Conservation (phyloP, 1,140 invertebrate genomes). For the Cepaea nemoralis region DNA sequence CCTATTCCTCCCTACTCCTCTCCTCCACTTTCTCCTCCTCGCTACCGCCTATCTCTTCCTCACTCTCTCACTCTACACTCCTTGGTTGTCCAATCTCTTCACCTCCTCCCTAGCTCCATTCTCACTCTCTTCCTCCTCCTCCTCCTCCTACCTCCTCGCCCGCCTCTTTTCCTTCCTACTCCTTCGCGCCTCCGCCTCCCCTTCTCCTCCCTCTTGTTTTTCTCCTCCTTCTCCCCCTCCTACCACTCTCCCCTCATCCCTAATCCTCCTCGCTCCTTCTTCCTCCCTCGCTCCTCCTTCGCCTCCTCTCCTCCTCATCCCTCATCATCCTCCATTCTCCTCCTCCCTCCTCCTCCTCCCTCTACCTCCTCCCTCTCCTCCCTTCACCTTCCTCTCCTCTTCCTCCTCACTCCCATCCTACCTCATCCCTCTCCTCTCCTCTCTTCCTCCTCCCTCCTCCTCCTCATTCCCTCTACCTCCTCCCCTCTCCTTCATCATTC, state of each 20-base stretch:
- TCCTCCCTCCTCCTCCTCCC: background rate
- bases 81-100: background rate
- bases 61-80: background rate
- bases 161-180: background rate
- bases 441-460: no score
- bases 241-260: background rate
- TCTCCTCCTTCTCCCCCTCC: no score
- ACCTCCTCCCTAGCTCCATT: background rate
- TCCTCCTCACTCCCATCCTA: no score
- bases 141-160: no score
- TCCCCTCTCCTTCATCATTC: no score
- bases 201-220: no score
- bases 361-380: background rate
- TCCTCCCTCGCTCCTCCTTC: no score
- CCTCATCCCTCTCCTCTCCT: background rate
- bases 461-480: no score
- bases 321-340: no score
- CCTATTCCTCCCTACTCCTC: background rate
- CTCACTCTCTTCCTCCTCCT: no score
- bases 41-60: background rate
- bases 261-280: background rate
- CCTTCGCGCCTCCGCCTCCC: background rate
- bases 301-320: no score
- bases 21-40: slow-evolving; percentile 8
- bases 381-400: no score